These are phyloP conservation scores for Tupaia chinensis DNA, from an alignment of 2,113 vertebrate species.

Conservation along the genomic window DNA sequence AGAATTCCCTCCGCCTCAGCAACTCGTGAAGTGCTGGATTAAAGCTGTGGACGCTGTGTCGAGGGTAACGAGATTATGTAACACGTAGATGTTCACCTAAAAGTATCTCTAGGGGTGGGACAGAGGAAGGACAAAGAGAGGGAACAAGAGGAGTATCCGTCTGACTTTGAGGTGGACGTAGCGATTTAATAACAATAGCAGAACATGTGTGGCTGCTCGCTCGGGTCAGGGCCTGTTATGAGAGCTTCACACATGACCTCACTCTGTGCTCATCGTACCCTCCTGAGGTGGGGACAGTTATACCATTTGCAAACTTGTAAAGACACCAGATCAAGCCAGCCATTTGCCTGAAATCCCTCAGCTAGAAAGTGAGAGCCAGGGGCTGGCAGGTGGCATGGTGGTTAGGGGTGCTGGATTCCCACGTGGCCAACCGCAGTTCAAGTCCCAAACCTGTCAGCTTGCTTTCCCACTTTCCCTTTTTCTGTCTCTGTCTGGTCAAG, in stretches of 20 bases:
- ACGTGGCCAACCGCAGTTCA: too few species aligned
- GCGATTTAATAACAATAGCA: not conserved
- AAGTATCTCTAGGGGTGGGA: not conserved
- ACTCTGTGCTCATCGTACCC: not conserved
- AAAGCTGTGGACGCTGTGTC: not conserved
- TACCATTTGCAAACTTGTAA: not conserved
- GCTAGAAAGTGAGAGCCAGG: not conserved
- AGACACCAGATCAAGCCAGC: not conserved
- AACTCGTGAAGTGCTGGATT: not conserved
- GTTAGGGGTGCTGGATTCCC: too few species aligned
- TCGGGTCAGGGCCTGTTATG: not conserved
- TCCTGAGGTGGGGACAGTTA: not conserved
- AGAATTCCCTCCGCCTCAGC: not conserved
- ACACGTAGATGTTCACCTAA: slow-evolving; percentile 25
- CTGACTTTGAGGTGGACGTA: not conserved
- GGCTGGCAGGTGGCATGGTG: too few species aligned
- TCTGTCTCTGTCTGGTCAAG: too few species aligned
- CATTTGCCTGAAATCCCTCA: not conserved
- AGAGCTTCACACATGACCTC: not conserved
- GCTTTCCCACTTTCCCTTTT: too few species aligned
- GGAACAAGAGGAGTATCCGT: not conserved
- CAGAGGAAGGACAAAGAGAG: not conserved
- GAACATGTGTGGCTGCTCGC: not conserved
- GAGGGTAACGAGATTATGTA: not conserved
- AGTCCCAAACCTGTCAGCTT: too few species aligned